Percentiles rank a stretch among this genome's conserved stretches.
Evolutionary conservation across 2,888 invertebrate genomes (phyloP).

Genomic region (Eumacrocentrus americanus): DNA sequence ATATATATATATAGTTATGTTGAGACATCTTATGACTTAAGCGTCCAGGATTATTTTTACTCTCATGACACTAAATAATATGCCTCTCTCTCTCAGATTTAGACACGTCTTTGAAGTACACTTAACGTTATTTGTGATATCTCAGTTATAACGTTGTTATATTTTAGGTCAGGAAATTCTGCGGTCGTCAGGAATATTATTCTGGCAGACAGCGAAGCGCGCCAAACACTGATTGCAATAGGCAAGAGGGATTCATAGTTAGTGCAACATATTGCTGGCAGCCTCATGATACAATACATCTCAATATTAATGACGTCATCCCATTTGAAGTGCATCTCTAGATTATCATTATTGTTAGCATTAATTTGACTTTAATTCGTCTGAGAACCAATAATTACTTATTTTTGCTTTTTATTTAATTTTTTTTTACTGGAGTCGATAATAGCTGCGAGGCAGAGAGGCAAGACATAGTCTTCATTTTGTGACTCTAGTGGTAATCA

Average conservation of each 20-base stretch:
- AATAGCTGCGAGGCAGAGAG: neutral
- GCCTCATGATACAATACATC: neutral
- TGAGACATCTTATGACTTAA: too few species aligned
- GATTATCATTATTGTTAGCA: too few species aligned
- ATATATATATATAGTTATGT: too few species aligned
- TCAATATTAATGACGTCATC: constrained; percentile 6
- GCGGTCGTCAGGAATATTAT: constrained; percentile 20
- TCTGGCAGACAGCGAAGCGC: constrained; percentile 11
- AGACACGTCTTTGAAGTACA: neutral
- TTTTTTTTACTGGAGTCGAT: too few species aligned
- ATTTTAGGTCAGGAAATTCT: constrained; percentile 26
- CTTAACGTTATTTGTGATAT: constrained; percentile 15
- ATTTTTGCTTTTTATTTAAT: too few species aligned
- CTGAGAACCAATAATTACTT: neutral
- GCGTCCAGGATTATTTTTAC: too few species aligned
- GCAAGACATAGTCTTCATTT: neutral
- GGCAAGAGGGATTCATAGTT: constrained; percentile 3
- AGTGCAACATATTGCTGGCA: constrained; percentile 1
- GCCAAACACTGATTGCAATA: constrained; percentile 17
- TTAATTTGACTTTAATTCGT: neutral
- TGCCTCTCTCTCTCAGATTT: neutral
- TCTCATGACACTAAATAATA: neutral
- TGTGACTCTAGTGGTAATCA: neutral
- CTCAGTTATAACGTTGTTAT: constrained; percentile 14
- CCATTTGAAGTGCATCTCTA: too few species aligned